Evolutionary conservation across 2,113 vertebrate species (phyloP), one percentile per base, ranked within the genome.

Genomic region (Perca flavescens): DNA sequence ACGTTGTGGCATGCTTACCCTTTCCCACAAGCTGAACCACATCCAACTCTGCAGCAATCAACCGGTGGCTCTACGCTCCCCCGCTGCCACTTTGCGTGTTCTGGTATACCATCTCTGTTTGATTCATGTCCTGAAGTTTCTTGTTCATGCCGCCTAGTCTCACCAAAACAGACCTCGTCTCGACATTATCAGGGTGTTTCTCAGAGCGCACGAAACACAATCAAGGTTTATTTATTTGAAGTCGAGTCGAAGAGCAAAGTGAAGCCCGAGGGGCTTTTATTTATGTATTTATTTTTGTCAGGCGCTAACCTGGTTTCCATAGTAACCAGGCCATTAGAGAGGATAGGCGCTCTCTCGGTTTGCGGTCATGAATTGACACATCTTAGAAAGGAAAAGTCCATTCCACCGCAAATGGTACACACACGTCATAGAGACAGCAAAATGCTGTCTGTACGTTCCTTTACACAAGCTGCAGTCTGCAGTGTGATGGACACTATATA

Each of bases 301-400:
- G 81, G 74, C 74, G 68, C 86, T 83, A 84, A 93, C 91, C 90
- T 93, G 90, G 94, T 95, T 95, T 88, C 94, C 87, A 94, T 91
- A 88, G 94, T 85, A 94, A 95, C 93, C 40, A 8, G 54, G 83
- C 91, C 90, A 92, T 94, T 91, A 93, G 79, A 76, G 1, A 49
- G 73, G 69, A 71, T 70, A 60, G 79, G 89, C 25, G 25, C 74
- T 56, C 63, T 46, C 54, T 81, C 19, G 66, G 56, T 86, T 77
- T 81, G 82, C 69, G 77, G 15, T 68, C 67, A 77, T 78, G 78
- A 87, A 91, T 71, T 74, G 77, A 85, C 74, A 89, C 54, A 66
- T 91, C 72, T 79, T 28, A 11, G 34, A 70, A 47, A 74, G 73
- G 52, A 78, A 69, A 74, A 60, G 69, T 69, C 72, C 61, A 76